Percentiles rank a stretch among this genome's conserved stretches.
phyloP scores from a whole-genome alignment of 2,113 vertebrate genomes.

The Sinocyclocheilus grahami region DNA sequence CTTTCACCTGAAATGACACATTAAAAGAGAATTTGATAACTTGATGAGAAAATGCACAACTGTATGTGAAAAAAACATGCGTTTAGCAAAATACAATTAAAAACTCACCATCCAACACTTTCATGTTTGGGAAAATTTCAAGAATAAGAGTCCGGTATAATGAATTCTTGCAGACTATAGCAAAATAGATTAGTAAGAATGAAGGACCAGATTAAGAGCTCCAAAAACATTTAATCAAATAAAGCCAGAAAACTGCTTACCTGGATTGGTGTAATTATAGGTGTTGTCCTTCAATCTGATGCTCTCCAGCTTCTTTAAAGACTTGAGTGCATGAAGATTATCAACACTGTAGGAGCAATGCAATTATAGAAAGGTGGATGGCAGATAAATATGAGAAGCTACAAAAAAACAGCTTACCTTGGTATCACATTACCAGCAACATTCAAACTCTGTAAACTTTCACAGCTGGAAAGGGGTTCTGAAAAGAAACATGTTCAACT shows the following conservation, averaged over 20 bases:
- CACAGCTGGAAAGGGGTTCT: slow-evolving; percentile 83
- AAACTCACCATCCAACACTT: slow-evolving; percentile 82
- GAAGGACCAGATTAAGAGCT: background rate
- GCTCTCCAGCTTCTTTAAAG: slow-evolving; percentile 81
- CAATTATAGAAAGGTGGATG: background rate
- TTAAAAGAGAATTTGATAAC: slow-evolving; percentile 12
- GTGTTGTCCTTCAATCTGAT: slow-evolving; percentile 85
- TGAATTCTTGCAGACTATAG: slow-evolving; percentile 75
- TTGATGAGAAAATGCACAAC: background rate
- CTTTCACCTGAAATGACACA: slow-evolving; percentile 74
- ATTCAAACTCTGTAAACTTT: slow-evolving; percentile 86
- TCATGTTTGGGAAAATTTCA: slow-evolving; percentile 83
- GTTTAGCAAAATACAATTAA: background rate
- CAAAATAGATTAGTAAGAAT: background rate
- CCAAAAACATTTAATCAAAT: slow-evolving; percentile 4
- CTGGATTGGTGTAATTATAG: slow-evolving; percentile 82
- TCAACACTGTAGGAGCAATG: slow-evolving; percentile 65
- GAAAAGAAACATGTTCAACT: slow-evolving; percentile 41
- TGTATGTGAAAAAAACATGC: background rate
- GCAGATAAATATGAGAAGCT: background rate
- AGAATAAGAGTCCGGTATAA: slow-evolving; percentile 75
- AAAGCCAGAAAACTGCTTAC: slow-evolving; percentile 52
- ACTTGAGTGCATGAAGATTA: slow-evolving; percentile 79
- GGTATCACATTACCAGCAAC: slow-evolving; percentile 85
- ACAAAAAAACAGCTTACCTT: slow-evolving; percentile 64